Evolutionary conservation across 2,113 vertebrate genomes (phyloP), one percentile per base, ranked within the genome.

Genomic region (Chascanopsetta lugubris): DNA sequence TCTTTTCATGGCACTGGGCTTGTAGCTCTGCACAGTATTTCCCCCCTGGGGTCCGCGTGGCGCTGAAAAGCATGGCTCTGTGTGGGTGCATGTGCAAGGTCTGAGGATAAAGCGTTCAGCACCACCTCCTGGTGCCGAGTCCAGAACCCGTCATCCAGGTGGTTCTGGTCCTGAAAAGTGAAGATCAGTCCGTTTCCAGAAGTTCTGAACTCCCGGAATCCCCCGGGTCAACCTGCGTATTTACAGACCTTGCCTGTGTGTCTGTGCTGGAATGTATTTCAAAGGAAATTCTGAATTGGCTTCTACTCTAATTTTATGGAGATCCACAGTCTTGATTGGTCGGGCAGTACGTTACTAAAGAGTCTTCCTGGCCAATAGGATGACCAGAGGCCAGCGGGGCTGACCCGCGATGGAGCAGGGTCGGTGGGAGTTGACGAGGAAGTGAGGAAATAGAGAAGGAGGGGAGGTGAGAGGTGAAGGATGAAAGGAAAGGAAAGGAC

Each of bases 211-310:
- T 42, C 69, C 56, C 11, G 11, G 40, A 65, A 57, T 40, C 2
- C 22, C 18, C 10, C 7, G 7, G 48, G 51, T 69, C 59, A 49
- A 70, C 63, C 63, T 72, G 77, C 54, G 18, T 61, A 45, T 75
- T 64, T 77, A 80, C 78, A 85, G 80, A 87, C 64, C 61, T 43
- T 25, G 72, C 70, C 62, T 57, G 55, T 72, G 71, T 73, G 59
- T 55, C 80, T 79, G 82, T 69, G 74, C 76, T 88, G 88, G 87
- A 90, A 90, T 88, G 87, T 88, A 83, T 90, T 84, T 53, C 83
- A 73, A 80, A 80, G 7, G 2, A 49, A 64, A 42, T 43, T 74
- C 57, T 69, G 50, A 63, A 45, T 70, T 53, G 17, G 12, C n/a
- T 8, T 42, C 17, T 11, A n/a, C 18, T 65, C n/a, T 77, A 1